Conservation (phyloP, 2,888 invertebrate species). For the Ormyrus labotus region DNA sequence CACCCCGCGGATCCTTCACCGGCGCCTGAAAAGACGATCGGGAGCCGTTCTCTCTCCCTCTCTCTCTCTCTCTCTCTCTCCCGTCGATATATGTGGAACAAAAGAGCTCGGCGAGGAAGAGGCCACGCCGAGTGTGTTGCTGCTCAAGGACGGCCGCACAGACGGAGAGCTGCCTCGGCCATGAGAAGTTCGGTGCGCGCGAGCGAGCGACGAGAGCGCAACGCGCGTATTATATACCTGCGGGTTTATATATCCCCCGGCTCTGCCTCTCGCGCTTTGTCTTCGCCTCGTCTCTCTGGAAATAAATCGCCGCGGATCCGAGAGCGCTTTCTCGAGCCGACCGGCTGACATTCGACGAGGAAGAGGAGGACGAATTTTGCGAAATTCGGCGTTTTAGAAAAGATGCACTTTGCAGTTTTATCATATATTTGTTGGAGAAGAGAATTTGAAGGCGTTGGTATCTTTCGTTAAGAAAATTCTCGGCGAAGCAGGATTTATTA, state of each 20-base stretch:
- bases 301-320: constrained; percentile 38
- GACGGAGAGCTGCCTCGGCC: constrained; percentile 36
- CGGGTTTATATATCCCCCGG: neutral
- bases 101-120: constrained; percentile 51
- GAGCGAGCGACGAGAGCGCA: neutral
- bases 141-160: constrained; percentile 52
- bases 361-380: too few species aligned
- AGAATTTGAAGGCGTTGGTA: too few species aligned
- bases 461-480: too few species aligned
- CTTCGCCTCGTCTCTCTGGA: constrained; percentile 30
- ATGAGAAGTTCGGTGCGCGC: constrained; percentile 48
- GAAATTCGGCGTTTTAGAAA: too few species aligned
- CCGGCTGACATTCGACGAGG: too few species aligned
- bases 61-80: constrained; percentile 5
- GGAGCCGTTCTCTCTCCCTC: neutral
- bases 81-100: constrained; percentile 47
- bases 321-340: neutral
- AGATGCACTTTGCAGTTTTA: too few species aligned
- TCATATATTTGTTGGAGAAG: too few species aligned
- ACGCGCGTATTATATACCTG: neutral
- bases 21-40: neutral
- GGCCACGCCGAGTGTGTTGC: constrained; percentile 16
- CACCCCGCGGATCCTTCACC: neutral
- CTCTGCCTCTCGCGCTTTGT: constrained; percentile 36
- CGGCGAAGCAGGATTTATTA: too few species aligned